A percentile compares a stretch with the other conserved stretches of the same genome.
phyloP scores from a whole-genome alignment of 2,113 vertebrate genomes.

The Aegithalos caudatus region DNA sequence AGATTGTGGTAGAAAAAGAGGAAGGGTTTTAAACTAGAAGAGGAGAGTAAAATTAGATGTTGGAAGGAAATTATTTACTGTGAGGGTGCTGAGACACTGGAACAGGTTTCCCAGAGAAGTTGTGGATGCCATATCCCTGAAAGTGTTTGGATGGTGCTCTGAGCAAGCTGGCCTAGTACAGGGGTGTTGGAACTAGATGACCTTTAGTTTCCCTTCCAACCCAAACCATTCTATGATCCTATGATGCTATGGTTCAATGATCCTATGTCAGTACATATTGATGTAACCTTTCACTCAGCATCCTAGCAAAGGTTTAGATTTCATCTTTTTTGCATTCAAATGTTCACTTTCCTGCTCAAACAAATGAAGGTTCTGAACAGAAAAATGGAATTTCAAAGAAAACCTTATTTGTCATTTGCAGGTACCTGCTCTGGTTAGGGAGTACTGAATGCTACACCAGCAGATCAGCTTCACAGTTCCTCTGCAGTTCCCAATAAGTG shows the following conservation, averaged over 20 bases:
- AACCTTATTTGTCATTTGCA: constrained; percentile 78
- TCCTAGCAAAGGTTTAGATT: not conserved
- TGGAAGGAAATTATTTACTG: not conserved
- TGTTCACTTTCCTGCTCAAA: not conserved
- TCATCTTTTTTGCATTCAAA: not conserved
- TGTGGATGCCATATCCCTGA: not conserved
- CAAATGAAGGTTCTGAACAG: not conserved
- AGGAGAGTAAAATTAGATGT: not conserved
- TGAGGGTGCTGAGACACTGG: not conserved
- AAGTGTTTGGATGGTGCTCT: not conserved
- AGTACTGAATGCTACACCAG: constrained; percentile 76
- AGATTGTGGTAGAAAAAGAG: not conserved
- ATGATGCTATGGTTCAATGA: not conserved
- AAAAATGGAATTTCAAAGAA: not conserved
- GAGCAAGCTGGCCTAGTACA: not conserved
- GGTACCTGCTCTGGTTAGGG: constrained; percentile 80
- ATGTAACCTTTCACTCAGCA: not conserved
- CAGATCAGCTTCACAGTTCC: constrained; percentile 68
- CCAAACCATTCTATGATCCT: not conserved
- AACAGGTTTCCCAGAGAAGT: not conserved
- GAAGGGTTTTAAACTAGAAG: not conserved
- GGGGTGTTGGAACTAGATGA: fast-evolving
- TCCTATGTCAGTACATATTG: not conserved
- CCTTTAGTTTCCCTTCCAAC: not conserved
- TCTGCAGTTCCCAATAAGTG: constrained; percentile 79